These are phyloP conservation scores for Oxytorus armatus DNA, from an alignment of 2,888 invertebrate genomes.

Conservation along the genomic window DNA sequence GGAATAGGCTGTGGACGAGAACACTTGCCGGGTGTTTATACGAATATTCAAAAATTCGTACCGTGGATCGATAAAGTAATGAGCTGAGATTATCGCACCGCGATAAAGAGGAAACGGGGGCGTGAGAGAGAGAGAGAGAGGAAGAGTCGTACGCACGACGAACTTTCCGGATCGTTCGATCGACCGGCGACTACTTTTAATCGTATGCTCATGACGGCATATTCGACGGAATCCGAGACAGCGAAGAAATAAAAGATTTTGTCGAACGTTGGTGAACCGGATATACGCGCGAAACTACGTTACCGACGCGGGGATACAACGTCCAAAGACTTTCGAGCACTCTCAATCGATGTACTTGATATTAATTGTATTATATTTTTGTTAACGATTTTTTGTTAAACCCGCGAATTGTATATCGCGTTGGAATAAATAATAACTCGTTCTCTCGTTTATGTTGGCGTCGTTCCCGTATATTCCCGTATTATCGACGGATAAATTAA, in stretches of 20 bases:
- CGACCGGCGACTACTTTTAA: slow-evolving; percentile 19
- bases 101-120: slow-evolving; percentile 34
- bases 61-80: slow-evolving; percentile 96
- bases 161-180: slow-evolving; percentile 32
- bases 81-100: slow-evolving; percentile 84
- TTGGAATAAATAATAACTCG: too few relatives aligned
- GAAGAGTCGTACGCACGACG: too few relatives aligned
- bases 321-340: slow-evolving; percentile 60
- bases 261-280: too few relatives aligned
- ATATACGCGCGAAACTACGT: too few relatives aligned
- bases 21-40: slow-evolving; percentile 95
- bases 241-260: not conserved
- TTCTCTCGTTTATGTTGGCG: too few relatives aligned
- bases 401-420: too few relatives aligned
- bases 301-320: slow-evolving; percentile 17
- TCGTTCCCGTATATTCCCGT: too few relatives aligned
- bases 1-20: slow-evolving; percentile 96
- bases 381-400: too few relatives aligned
- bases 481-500: too few relatives aligned
- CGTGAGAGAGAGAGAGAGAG: slow-evolving; percentile 47
- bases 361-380: slow-evolving; percentile 46
- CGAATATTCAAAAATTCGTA: slow-evolving; percentile 96
- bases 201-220: slow-evolving; percentile 63
- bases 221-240: not conserved
- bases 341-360: slow-evolving; percentile 43